Conservation (phyloP, 1,140 invertebrate genomes). For the Temnothorax curvispinosus region DNA sequence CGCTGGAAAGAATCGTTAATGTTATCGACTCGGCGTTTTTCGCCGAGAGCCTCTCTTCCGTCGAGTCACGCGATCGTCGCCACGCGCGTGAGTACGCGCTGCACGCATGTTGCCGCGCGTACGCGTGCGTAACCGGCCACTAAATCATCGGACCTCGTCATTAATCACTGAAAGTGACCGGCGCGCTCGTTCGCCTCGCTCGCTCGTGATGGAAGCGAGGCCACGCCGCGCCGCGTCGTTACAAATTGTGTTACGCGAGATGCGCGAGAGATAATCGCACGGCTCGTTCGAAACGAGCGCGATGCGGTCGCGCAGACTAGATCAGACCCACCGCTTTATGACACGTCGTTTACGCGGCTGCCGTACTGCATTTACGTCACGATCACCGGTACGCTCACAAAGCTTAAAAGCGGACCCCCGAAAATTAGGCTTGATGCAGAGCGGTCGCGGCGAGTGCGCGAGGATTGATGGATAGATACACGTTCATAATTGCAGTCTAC, state of each 20-base stretch:
- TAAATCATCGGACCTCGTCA: slow-evolving; percentile 71
- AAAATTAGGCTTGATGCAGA: slow-evolving; percentile 35
- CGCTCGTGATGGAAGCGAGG: slow-evolving; percentile 45
- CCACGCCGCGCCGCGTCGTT: slow-evolving; percentile 51
- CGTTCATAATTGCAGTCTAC: neutral
- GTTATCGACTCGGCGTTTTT: slow-evolving; percentile 64
- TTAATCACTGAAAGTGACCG: slow-evolving; percentile 70
- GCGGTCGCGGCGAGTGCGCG: slow-evolving; percentile 15
- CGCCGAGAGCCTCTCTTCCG: slow-evolving; percentile 34
- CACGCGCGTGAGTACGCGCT: slow-evolving; percentile 41
- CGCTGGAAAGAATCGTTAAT: slow-evolving; percentile 47
- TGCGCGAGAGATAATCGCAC: slow-evolving; percentile 71
- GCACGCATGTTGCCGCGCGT: slow-evolving; percentile 19
- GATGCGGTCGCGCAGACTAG: slow-evolving; percentile 37
- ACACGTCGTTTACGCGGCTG: slow-evolving; percentile 65
- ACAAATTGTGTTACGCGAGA: slow-evolving; percentile 76
- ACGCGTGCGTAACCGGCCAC: slow-evolving; percentile 55
- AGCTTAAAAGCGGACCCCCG: slow-evolving; percentile 39
- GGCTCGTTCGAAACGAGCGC: slow-evolving; percentile 54
- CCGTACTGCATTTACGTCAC: slow-evolving; percentile 41
- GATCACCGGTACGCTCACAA: slow-evolving; percentile 12
- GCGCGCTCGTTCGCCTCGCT: slow-evolving; percentile 38
- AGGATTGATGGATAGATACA: neutral
- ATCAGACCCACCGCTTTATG: slow-evolving; percentile 55
- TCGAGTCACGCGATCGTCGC: slow-evolving; percentile 66